These are phyloP conservation scores for Saxidomus purpurata DNA, from an alignment of 1,140 invertebrate genomes.

Conservation along the genomic window DNA sequence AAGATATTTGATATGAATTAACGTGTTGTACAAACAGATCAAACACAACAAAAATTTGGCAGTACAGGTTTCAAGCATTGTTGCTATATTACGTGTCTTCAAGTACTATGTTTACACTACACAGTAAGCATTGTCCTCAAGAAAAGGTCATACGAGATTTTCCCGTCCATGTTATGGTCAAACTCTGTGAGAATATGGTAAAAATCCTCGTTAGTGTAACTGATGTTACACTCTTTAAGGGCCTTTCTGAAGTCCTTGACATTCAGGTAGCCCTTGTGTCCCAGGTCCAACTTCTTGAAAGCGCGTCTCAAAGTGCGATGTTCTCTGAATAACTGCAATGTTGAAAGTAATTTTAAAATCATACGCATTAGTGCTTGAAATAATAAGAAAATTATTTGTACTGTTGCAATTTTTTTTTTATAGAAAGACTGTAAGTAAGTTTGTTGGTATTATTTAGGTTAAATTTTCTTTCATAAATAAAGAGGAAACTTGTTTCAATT, in stretches of 20 bases:
- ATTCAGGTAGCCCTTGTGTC: slow-evolving; percentile 65
- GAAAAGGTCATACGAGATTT: slow-evolving; percentile 76
- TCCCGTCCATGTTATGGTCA: slow-evolving; percentile 74
- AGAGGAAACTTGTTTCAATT: too few species aligned
- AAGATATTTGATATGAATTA: too few species aligned
- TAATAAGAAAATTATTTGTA: too few species aligned
- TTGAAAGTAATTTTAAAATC: too few species aligned
- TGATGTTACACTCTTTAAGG: slow-evolving; percentile 68
- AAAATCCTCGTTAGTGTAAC: slow-evolving; percentile 75
- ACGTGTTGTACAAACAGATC: too few species aligned
- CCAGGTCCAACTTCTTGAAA: slow-evolving; percentile 72
- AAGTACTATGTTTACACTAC: background rate
- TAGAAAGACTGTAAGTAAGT: too few species aligned
- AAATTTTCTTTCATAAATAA: too few species aligned
- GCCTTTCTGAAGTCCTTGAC: slow-evolving; percentile 72
- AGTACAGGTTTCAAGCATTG: background rate
- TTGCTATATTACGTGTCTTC: background rate
- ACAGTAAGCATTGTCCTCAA: slow-evolving; percentile 63
- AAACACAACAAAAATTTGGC: background rate
- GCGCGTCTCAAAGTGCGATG: slow-evolving; percentile 66
- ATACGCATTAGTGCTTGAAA: too few species aligned
- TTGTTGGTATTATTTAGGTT: too few species aligned
- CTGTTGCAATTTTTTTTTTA: too few species aligned
- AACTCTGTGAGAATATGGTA: slow-evolving; percentile 77
- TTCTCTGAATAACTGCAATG: slow-evolving; percentile 72